Evolutionary conservation across 2,113 vertebrate genomes (phyloP).

Genomic region (Nerophis lumbriciformis): DNA sequence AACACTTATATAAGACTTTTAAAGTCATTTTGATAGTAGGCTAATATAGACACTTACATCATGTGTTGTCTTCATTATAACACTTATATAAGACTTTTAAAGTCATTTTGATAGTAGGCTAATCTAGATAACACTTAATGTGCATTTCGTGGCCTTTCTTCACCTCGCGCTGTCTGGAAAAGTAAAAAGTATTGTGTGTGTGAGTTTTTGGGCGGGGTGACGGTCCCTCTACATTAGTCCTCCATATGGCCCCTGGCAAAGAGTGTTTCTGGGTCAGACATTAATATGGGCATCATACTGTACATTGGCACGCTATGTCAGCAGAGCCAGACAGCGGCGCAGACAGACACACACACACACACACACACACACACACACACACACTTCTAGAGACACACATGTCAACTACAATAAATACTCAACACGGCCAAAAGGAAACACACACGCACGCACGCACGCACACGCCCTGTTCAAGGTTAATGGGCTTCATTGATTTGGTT

Average conservation of each 20-base stretch:
- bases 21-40: too few species aligned
- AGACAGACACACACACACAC: conserved; percentile 14
- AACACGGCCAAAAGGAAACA: conserved; percentile 2
- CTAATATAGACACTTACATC: too few species aligned
- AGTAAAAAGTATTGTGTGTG: conserved; percentile 16
- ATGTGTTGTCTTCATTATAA: too few species aligned
- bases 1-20: too few species aligned
- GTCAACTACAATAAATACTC: background rate
- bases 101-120: too few species aligned
- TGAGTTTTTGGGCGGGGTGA: conserved; percentile 18
- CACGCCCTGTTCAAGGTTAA: conserved; percentile 19
- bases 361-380: background rate
- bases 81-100: too few species aligned
- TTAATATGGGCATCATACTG: conserved; percentile 38
- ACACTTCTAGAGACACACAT: background rate
- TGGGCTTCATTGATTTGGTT: conserved; percentile 40
- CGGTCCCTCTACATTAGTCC: conserved; percentile 34
- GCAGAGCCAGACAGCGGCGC: conserved; percentile 15
- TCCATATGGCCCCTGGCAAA: conserved; percentile 47
- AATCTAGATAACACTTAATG: background rate
- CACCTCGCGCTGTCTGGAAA: conserved; percentile 35
- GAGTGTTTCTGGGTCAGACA: conserved; percentile 60
- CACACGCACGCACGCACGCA: background rate
- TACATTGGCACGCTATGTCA: conserved; percentile 29
- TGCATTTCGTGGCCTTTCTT: conserved; percentile 12